Conservation (phyloP, 92 coral and sea anemone genomes). For the Hydrozoanthus gracilis region DNA sequence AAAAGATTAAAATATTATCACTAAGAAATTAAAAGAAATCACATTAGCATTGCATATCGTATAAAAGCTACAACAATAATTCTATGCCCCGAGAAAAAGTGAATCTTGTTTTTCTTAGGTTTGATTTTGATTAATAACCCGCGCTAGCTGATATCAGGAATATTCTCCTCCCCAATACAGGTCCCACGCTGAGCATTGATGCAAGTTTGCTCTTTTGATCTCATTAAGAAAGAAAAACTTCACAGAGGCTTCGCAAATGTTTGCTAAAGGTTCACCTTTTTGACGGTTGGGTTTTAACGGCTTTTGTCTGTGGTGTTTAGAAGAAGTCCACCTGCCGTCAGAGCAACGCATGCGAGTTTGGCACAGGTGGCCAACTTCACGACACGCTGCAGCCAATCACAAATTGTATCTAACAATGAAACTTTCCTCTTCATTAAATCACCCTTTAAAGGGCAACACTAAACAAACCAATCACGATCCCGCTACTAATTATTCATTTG, state of each 20-base stretch:
- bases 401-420: constrained; percentile 63
- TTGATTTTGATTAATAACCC: constrained; percentile 36
- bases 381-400: constrained; percentile 78
- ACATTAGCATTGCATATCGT: constrained; percentile 51
- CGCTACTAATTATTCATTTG: constrained; percentile 57
- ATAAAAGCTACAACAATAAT: constrained; percentile 19
- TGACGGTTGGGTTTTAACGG: constrained; percentile 69
- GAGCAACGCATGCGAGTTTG: constrained; percentile 67
- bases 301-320: constrained; percentile 86
- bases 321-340: constrained; percentile 76
- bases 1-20: constrained; percentile 78
- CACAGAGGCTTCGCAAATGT: constrained; percentile 67
- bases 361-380: constrained; percentile 89
- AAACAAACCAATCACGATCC: constrained; percentile 60
- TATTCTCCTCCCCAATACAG: background rate
- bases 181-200: constrained; percentile 40
- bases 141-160: background rate
- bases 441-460: constrained; percentile 66
- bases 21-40: constrained; percentile 64
- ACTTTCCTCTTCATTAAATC: constrained; percentile 82
- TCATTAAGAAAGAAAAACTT: constrained; percentile 59
- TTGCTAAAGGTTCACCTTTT: constrained; percentile 63
- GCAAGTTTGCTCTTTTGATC: constrained; percentile 79
- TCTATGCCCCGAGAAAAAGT: constrained; percentile 39
- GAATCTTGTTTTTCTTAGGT: constrained; percentile 40